These are phyloP conservation scores for Eucidaris tribuloides DNA, from an alignment of 35 echinoderm and acorn worm genomes.

Conservation along the genomic window DNA sequence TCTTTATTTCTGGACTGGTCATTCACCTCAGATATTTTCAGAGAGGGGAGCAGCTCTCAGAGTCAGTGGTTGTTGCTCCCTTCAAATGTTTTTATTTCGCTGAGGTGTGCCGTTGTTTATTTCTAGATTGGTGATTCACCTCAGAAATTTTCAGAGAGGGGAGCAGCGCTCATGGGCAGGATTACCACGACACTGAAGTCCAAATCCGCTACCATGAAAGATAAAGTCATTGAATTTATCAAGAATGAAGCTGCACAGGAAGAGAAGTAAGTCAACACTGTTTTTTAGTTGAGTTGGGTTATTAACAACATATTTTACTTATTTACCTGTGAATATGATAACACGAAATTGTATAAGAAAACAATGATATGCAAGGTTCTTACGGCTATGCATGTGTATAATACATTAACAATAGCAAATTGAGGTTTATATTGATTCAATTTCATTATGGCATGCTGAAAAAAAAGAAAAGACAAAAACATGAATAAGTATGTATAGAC, in stretches of 20 bases:
- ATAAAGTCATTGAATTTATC: slow-evolving; percentile 91
- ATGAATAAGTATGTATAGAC: no score
- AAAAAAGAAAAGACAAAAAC: no score
- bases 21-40: neutral
- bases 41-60: no score
- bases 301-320: no score
- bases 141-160: slow-evolving; percentile 83
- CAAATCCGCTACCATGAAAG: slow-evolving; percentile 83
- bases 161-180: slow-evolving; percentile 83
- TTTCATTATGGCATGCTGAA: no score
- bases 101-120: neutral
- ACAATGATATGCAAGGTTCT: no score
- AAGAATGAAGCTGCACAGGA: slow-evolving; percentile 83
- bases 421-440: no score
- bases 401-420: no score
- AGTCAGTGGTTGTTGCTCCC: neutral
- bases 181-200: slow-evolving; percentile 86
- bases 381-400: no score
- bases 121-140: slow-evolving; percentile 80
- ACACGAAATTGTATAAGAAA: no score
- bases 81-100: slow-evolving; percentile 12
- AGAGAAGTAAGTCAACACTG: slow-evolving; percentile 94
- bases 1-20: neutral
- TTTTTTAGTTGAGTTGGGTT: no score
- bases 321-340: no score